Conservation (phyloP, 1,140 invertebrate genomes). For the Coptotermes formosanus region DNA sequence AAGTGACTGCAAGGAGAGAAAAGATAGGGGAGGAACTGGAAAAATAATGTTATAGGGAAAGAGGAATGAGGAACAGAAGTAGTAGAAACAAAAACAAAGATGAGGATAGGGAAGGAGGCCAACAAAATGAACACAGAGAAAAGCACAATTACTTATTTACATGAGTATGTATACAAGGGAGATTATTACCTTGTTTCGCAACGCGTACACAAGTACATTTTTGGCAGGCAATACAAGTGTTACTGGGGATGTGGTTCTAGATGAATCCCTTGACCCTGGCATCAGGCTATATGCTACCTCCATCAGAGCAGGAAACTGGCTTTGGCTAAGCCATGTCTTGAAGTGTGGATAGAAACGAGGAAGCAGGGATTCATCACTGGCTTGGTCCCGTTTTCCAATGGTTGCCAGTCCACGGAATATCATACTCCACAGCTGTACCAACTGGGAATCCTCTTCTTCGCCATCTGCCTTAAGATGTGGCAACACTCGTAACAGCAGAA, state of each 20-base stretch:
- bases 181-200: conserved; percentile 15
- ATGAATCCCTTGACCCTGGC: not conserved
- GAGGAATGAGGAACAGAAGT: too few relatives aligned
- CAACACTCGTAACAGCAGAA: not conserved
- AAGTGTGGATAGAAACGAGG: conserved; percentile 26
- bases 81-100: too few relatives aligned
- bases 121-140: not conserved
- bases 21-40: too few relatives aligned
- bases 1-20: too few relatives aligned
- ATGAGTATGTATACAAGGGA: not conserved
- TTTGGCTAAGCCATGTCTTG: not conserved
- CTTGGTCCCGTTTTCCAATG: conserved; percentile 21
- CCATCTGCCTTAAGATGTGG: not conserved
- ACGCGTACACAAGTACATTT: not conserved
- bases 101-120: too few relatives aligned
- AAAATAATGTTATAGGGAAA: too few relatives aligned
- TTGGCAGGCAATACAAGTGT: not conserved
- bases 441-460: not conserved
- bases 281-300: not conserved
- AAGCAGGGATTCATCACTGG: not conserved
- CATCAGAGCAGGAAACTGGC: not conserved
- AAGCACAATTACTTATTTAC: not conserved
- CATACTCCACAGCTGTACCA: not conserved
- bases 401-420: not conserved
- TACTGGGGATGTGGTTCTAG: not conserved